Base-by-base conservation (phyloP, 2,888 invertebrate genomes). In the Notocelia uddmanniana region DNA sequence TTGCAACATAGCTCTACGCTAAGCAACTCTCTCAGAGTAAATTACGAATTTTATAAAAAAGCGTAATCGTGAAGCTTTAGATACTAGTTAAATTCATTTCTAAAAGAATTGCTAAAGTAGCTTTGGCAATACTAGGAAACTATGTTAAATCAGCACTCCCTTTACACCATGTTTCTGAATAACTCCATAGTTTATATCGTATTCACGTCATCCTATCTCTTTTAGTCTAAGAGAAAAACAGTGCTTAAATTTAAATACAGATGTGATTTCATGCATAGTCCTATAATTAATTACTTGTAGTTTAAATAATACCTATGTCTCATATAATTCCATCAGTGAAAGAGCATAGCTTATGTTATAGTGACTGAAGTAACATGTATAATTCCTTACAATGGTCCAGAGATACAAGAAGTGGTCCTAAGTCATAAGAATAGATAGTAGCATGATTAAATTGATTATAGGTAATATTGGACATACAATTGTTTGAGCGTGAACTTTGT, bases 1-100 rank as follows among this genome's bases (percentile, higher is more conserved):
- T 76, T 76, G 76, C 77, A 72, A 74, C 73, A 73, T 79, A 84
- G 81, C 83, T 77, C 82, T 85, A 84, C 78, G 84, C 84, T 69
- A 86, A 84, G 85, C 83, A 69, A 77, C 79, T 63, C 73, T 74
- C 74, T 75, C 76, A 76, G 76, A 71, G 64, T 72, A 69, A 37
- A 26, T 19, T 41, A 69, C 9, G 31, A 55, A 63, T 60, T 68
- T 68, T 13, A 52, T 60, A 57, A 67, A 70, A 18, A 71, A 71
- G 71, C 71, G 59, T 64, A 59, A 31, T 11, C 41, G 57, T 70
- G 11, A 70, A 71, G 71, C 71, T 71, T 55, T 58, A 67, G n/a
- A n/a, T n/a, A 45, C 71, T 71, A 67, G 52, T 57, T 55, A 48
- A 63, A 34, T 60, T 48, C 15, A 58, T 64, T 69, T 70, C 64